Percentiles rank a stretch among this genome's conserved stretches.
Conservation (phyloP, 2,797 vertebrate genomes). For the Ataeniobius toweri region DNA sequence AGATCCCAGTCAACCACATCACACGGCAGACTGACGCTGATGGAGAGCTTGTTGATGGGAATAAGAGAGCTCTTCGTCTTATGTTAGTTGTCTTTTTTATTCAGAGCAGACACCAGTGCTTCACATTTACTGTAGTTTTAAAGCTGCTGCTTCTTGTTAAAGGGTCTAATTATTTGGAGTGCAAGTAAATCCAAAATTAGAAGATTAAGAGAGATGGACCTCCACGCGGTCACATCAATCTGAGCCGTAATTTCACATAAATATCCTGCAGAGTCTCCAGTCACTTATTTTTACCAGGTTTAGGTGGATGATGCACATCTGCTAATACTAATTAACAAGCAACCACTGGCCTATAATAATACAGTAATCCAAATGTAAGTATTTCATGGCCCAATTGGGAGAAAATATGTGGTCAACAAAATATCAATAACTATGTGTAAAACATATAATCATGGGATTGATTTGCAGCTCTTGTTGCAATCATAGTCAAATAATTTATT, state of each 20-base stretch:
- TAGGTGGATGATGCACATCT: not conserved
- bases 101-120: not conserved
- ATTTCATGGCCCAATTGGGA: too few species aligned
- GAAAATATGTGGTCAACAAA: not conserved
- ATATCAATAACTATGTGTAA: not conserved
- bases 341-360: not conserved
- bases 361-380: too few species aligned
- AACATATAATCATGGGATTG: not conserved
- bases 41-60: constrained; percentile 35
- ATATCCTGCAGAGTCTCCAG: not conserved
- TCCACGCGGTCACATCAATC: not conserved
- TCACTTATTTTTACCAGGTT: not conserved
- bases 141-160: constrained; percentile 4
- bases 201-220: not conserved
- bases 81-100: constrained; percentile 9
- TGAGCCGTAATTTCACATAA: constrained; percentile 8
- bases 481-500: not conserved
- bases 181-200: not conserved
- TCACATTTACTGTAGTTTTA: not conserved
- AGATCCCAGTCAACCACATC: constrained; percentile 40
- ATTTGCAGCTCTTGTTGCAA: not conserved
- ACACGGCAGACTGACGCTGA: constrained; percentile 36
- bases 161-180: too few species aligned
- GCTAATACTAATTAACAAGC: not conserved
- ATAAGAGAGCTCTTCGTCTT: constrained; percentile 31